Conservation (phyloP, 2,888 invertebrate species). For the Tiliacea citrago region DNA sequence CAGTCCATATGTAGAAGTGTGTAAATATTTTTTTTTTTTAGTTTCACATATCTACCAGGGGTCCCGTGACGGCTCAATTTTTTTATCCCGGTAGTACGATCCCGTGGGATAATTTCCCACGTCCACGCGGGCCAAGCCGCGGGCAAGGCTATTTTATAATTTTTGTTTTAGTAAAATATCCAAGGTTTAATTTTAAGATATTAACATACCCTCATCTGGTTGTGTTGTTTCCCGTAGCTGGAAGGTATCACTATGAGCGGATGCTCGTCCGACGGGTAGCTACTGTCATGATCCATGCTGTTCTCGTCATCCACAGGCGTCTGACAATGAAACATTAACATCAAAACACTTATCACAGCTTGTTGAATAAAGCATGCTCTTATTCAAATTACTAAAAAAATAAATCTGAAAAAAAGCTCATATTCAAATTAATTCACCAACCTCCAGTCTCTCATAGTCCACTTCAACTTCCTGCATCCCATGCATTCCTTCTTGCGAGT, state of each 20-base stretch:
- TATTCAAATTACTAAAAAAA: background rate
- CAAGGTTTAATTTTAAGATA: background rate
- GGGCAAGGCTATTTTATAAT: background rate
- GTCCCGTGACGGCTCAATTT: too few relatives aligned
- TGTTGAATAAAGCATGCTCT: background rate
- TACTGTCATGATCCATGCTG: slow-evolving; percentile 57
- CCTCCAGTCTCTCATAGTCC: slow-evolving; percentile 55
- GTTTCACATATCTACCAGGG: too few relatives aligned
- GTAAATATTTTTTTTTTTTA: too few relatives aligned
- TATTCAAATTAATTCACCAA: slow-evolving; percentile 6
- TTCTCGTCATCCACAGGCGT: slow-evolving; percentile 53
- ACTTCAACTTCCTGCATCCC: slow-evolving; percentile 67
- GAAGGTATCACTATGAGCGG: slow-evolving; percentile 81
- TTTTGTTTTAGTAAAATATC: background rate
- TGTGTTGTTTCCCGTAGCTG: slow-evolving; percentile 66
- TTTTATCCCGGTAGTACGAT: too few relatives aligned
- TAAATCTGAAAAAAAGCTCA: background rate
- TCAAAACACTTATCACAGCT: background rate
- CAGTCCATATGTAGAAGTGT: too few relatives aligned
- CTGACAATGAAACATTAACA: slow-evolving; percentile 32
- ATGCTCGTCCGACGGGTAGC: slow-evolving; percentile 69
- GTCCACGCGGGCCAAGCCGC: too few relatives aligned
- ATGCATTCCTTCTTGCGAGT: slow-evolving; percentile 63
- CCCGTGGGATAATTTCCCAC: too few relatives aligned
- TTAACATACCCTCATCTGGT: slow-evolving; percentile 27